Conservation (phyloP, 2,797 vertebrate genomes). For the Microchirus variegatus region DNA sequence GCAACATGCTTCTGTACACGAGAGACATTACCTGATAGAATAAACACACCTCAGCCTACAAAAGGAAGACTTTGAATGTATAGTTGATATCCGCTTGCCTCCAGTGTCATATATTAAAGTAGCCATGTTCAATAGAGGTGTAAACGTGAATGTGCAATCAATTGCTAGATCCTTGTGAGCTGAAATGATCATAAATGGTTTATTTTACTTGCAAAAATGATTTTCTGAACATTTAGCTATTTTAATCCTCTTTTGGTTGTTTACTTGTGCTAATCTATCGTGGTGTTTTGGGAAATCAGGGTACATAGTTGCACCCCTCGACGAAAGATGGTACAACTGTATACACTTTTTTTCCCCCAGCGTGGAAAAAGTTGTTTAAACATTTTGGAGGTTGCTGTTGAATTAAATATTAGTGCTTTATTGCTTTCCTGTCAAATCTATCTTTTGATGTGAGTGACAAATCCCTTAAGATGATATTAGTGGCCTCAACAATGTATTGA, state of each 20-base stretch:
- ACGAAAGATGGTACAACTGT: constrained; percentile 1
- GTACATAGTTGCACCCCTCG: constrained; percentile 35
- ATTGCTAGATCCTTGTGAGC: constrained; percentile 62
- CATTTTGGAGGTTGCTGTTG: constrained; percentile 37
- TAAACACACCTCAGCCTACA: constrained; percentile 65
- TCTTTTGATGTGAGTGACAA: constrained; percentile 50
- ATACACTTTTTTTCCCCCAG: constrained; percentile 33
- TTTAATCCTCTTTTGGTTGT: constrained; percentile 50
- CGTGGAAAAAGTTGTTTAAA: constrained; percentile 67
- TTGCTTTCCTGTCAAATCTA: constrained; percentile 52
- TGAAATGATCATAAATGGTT: constrained; percentile 48
- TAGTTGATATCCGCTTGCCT: constrained; percentile 63
- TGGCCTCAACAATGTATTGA: constrained; percentile 69
- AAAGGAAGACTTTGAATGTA: constrained; percentile 77
- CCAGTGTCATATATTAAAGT: constrained; percentile 60
- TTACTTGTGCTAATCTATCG: constrained; percentile 48
- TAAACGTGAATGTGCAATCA: constrained; percentile 79
- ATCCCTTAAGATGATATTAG: constrained; percentile 55
- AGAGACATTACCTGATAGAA: constrained; percentile 26
- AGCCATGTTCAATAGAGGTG: constrained; percentile 67
- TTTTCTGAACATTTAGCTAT: constrained; percentile 42
- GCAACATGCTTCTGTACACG: no score
- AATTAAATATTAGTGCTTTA: constrained; percentile 57
- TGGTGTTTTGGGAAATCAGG: constrained; percentile 50
- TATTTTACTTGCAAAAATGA: constrained; percentile 53